Percentiles rank a stretch among this genome's conserved stretches.
phyloP scores from a whole-genome alignment of 2,797 vertebrate species.

The Argya squamiceps region DNA sequence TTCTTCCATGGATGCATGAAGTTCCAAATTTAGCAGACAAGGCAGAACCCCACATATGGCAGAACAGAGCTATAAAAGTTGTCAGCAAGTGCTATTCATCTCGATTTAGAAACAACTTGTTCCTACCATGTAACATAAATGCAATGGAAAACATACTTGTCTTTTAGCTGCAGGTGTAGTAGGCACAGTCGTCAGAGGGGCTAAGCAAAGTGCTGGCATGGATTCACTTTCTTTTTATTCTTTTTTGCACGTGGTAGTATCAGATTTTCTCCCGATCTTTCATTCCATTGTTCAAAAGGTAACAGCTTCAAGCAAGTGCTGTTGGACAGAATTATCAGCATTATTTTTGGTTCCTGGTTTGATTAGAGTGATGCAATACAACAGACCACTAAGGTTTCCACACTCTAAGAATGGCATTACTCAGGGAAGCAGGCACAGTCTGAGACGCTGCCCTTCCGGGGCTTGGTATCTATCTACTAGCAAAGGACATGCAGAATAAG shows the following conservation, averaged over 20 bases:
- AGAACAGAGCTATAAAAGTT: slow-evolving; percentile 21
- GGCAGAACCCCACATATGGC: background rate
- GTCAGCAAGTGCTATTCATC: slow-evolving; percentile 12
- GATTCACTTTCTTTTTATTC: background rate
- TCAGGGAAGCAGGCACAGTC: background rate
- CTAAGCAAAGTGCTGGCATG: background rate
- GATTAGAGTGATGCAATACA: background rate
- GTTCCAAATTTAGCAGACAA: background rate
- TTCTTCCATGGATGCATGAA: background rate
- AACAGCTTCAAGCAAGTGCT: background rate
- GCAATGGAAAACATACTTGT: background rate
- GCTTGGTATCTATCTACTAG: background rate
- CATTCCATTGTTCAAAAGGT: background rate
- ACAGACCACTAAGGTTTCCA: background rate
- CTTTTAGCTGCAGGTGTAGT: background rate
- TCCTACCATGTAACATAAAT: background rate
- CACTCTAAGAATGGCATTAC: background rate
- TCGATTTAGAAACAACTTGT: slow-evolving; percentile 4
- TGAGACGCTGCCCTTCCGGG: background rate
- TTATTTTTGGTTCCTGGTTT: background rate
- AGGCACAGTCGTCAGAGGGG: background rate
- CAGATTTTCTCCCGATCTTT: background rate
- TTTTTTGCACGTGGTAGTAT: background rate
- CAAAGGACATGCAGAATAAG: background rate
- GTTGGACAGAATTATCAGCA: background rate